A percentile compares a stretch with the other conserved stretches of the same genome.
phyloP scores from a whole-genome alignment of 2,113 vertebrate genomes.

The Prinia subflava region DNA sequence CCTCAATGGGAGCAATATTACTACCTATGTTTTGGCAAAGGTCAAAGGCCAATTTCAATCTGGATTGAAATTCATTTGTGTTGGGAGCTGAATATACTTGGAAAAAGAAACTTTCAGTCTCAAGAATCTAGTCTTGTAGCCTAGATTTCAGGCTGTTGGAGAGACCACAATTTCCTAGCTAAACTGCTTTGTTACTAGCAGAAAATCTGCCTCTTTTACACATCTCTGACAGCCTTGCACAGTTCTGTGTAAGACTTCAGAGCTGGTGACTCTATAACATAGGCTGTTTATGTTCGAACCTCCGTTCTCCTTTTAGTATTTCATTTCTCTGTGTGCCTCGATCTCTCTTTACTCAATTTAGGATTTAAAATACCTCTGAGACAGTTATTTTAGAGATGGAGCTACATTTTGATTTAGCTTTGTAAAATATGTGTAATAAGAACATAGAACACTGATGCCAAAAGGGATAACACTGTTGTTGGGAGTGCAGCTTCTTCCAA shows the following conservation, averaged over 20 bases:
- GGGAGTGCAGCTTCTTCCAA: neutral
- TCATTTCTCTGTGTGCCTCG: neutral
- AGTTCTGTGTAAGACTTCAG: neutral
- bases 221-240: neutral
- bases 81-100: neutral
- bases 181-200: neutral
- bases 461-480: neutral
- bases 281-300: neutral
- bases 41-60: neutral
- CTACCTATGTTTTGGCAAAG: neutral
- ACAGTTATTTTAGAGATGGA: neutral
- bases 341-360: neutral
- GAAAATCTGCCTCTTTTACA: neutral
- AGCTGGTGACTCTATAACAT: neutral
- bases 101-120: neutral
- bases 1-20: neutral
- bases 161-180: neutral
- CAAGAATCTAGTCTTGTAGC: neutral
- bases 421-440: neutral
- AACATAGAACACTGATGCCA: neutral
- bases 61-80: neutral
- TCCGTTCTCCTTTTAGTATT: neutral
- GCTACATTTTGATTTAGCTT: neutral
- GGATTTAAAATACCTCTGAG: neutral
- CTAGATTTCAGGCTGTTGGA: neutral